Conservation (phyloP, 2,888 invertebrate genomes). For the Hydrotaea cyrtoneurina region DNA sequence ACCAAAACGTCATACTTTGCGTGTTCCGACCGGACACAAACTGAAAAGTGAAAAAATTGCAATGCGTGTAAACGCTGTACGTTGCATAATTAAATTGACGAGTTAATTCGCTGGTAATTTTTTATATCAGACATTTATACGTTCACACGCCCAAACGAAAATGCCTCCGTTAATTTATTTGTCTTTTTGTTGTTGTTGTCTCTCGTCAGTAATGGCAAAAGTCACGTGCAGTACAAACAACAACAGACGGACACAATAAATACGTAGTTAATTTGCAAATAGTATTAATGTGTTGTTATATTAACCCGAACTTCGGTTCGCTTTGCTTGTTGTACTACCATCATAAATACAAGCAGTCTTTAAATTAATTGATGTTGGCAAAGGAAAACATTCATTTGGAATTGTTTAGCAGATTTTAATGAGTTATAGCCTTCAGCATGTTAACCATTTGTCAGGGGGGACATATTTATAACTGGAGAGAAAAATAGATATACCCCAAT, state of each 20-base stretch:
- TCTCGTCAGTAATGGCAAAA: not conserved
- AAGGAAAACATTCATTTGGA: not conserved
- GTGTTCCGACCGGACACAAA: constrained; percentile 19
- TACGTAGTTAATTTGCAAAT: not conserved
- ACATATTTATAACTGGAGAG: too few species aligned
- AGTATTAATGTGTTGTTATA: constrained; percentile 16
- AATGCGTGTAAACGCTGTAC: constrained; percentile 45
- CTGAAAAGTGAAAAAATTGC: too few species aligned
- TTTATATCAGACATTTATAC: constrained; percentile 19
- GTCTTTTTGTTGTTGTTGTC: not conserved
- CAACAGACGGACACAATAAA: not conserved
- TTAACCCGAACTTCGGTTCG: not conserved
- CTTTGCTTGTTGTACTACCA: too few species aligned
- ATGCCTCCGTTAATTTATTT: too few species aligned
- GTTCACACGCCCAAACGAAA: not conserved
- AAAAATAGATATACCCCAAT: too few species aligned
- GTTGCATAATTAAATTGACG: constrained; percentile 56
- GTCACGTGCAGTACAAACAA: not conserved
- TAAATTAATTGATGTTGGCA: too few species aligned
- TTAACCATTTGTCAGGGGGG: too few species aligned
- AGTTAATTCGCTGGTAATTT: constrained; percentile 54
- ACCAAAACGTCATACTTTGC: constrained; percentile 53
- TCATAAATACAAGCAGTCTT: not conserved
- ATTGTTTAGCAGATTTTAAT: too few species aligned
- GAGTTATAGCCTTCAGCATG: too few species aligned